Evolutionary conservation across 2,113 vertebrate species (phyloP).

Genomic region (Pelodiscus sinensis): DNA sequence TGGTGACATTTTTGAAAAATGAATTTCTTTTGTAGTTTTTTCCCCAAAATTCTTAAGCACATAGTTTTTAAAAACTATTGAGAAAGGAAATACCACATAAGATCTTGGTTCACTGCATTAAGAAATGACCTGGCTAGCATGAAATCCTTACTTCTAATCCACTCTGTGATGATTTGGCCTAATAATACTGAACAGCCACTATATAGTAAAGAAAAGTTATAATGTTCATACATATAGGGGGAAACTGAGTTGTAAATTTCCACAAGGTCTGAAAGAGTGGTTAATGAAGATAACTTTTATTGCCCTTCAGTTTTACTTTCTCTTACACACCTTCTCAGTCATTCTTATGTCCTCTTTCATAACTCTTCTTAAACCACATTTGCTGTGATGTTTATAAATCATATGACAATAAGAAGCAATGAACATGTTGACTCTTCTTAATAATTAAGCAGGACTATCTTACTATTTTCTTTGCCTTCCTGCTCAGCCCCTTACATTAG

Average conservation of each 20-base stretch:
- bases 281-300: not conserved
- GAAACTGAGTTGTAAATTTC: not conserved
- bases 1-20: not conserved
- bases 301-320: not conserved
- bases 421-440: not conserved
- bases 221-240: not conserved
- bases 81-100: not conserved
- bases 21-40: not conserved
- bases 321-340: not conserved
- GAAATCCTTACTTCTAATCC: not conserved
- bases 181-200: not conserved
- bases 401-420: not conserved
- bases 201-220: not conserved
- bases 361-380: not conserved
- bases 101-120: not conserved
- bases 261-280: not conserved
- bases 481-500: not conserved
- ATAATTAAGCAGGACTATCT: not conserved
- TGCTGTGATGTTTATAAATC: not conserved
- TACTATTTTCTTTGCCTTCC: not conserved
- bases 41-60: not conserved
- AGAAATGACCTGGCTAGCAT: not conserved
- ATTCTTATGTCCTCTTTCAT: not conserved
- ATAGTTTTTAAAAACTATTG: not conserved
- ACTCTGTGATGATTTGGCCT: not conserved